Evolutionary conservation across 2,797 vertebrate genomes (phyloP), one percentile per base, ranked within the genome.

Genomic region (Cottoperca gobio): DNA sequence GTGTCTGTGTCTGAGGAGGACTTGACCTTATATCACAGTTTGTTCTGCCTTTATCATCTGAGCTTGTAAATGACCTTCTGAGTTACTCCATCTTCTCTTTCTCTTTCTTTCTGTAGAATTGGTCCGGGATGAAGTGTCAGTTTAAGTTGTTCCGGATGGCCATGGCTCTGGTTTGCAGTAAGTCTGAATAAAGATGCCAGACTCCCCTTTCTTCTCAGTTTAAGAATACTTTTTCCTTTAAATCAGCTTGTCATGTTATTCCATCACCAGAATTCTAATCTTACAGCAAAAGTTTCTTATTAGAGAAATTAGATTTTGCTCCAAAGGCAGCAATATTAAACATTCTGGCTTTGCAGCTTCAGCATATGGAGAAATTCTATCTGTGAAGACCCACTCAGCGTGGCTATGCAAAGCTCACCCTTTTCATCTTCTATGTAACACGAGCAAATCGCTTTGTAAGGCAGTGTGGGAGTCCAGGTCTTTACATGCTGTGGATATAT

Each of bases 121-220:
- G 98, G 98, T 99, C 98, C 0, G 98, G 98, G 88, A 99, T 99
- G 98, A 98, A 97, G 93, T 99, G 98, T 92, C 98, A 99, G 89
- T 98, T 99, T 90, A 99, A 99, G 92, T 93, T 99, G 84, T 96
- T 99, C 81, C 95, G 98, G 79, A 98, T 99, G 97, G 97, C 96
- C 76, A 96, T 99, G 95, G 97, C 97, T 88, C 95, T 99, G 91
- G 94, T 99, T 84, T 99, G 97, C 94, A 99, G 98, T 99, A 96
- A 97, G 98, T 97, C 90, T 71, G 46, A 67, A 48, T 71, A 72
- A 52, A 60, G 59, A 54, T 24, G 3, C 21, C 24, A 45, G n/a
- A 46, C 10, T 39, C 19, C 28, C 23, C 49, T 45, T 54, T 67
- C 6, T 43, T 21, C 12, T 65, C 46, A 53, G 8, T 6, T 58